Evolutionary conservation across 2,113 vertebrate species (phyloP).

Genomic region (Clarias batrachus): DNA sequence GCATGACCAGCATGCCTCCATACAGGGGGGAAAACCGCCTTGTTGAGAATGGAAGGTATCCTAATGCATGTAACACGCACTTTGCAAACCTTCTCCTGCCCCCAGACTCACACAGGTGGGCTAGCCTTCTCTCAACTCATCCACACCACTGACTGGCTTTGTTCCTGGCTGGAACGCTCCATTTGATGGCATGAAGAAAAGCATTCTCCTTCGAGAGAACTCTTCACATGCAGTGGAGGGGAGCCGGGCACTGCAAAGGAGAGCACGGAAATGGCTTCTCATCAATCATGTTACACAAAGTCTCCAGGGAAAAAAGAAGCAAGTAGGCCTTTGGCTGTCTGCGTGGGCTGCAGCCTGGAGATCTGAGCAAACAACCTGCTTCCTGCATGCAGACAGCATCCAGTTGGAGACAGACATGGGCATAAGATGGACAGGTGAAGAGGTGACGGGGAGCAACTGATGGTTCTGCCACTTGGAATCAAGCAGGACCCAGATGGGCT

Average conservation of each 20-base stretch:
- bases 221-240: constrained; percentile 54
- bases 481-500: not conserved
- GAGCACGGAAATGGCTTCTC: constrained; percentile 69
- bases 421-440: constrained; percentile 23
- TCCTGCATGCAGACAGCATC: constrained; percentile 34
- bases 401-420: constrained; percentile 31
- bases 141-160: constrained; percentile 45
- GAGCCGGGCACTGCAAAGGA: constrained; percentile 55
- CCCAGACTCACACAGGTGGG: constrained; percentile 44
- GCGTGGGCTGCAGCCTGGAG: constrained; percentile 45
- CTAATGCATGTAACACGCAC: constrained; percentile 58
- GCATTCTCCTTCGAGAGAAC: constrained; percentile 53
- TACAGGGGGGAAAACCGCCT: not conserved
- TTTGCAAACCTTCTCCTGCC: constrained; percentile 17
- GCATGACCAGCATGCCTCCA: constrained; percentile 34
- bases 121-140: constrained; percentile 40
- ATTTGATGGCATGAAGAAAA: constrained; percentile 58
- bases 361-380: constrained; percentile 41
- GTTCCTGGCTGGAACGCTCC: constrained; percentile 44
- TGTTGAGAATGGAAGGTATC: constrained; percentile 33
- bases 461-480: constrained; percentile 19
- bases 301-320: constrained; percentile 46
- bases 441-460: constrained; percentile 22
- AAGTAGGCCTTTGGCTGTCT: constrained; percentile 52
- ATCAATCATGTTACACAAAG: constrained; percentile 65